phyloP scores from a whole-genome alignment of 1,140 invertebrate genomes.

The Drosophila sproati region DNA sequence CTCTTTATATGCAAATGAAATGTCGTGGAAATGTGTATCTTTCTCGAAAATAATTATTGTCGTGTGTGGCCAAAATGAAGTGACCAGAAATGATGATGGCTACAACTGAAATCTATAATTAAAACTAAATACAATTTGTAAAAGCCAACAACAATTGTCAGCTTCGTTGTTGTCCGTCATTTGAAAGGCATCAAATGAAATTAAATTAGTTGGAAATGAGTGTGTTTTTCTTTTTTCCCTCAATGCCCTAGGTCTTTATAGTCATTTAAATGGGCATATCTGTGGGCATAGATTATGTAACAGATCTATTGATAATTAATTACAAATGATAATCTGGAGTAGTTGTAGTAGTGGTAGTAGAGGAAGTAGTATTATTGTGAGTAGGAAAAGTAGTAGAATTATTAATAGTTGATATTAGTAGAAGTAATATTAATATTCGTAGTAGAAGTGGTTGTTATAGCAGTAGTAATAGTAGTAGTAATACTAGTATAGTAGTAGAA shows the following conservation, averaged over 20 bases:
- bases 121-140: slow-evolving; percentile 47
- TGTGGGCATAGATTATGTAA: too few relatives aligned
- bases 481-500: too few relatives aligned
- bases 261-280: background rate
- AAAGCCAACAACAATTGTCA: slow-evolving; percentile 8
- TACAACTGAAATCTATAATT: slow-evolving; percentile 50
- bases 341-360: too few relatives aligned
- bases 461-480: too few relatives aligned
- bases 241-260: background rate
- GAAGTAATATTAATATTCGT: too few relatives aligned
- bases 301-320: too few relatives aligned
- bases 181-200: slow-evolving; percentile 22
- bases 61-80: slow-evolving; percentile 45
- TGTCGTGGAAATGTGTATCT: slow-evolving; percentile 45
- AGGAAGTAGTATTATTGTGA: too few relatives aligned
- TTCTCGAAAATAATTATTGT: slow-evolving; percentile 22
- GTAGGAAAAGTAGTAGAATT: too few relatives aligned
- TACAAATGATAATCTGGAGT: too few relatives aligned
- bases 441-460: too few relatives aligned
- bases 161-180: background rate
- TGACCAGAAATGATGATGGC: slow-evolving; percentile 40
- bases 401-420: too few relatives aligned
- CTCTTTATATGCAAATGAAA: slow-evolving; percentile 58
- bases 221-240: background rate
- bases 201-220: slow-evolving; percentile 7